Percentiles rank a stretch among this genome's conserved stretches.
These are phyloP conservation scores for Plumapathes pennacea DNA, from an alignment of 92 coral and sea anemone genomes.

Conservation along the genomic window DNA sequence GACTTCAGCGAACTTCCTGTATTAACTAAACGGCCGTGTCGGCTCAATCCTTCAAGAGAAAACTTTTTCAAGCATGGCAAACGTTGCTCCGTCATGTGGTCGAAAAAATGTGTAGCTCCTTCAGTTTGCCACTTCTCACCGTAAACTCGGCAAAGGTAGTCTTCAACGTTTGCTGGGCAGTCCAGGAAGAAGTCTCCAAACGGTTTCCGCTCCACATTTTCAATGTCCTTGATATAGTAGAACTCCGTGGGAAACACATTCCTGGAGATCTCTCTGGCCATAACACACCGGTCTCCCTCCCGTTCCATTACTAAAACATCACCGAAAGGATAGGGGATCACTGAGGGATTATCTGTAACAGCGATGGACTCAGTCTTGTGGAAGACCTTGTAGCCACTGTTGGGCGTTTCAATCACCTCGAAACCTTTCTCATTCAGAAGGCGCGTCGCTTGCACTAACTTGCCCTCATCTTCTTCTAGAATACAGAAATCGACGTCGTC, in stretches of 20 bases:
- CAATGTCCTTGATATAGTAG: slow-evolving; percentile 45
- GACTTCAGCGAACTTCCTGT: too few species aligned
- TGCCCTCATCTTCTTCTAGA: slow-evolving; percentile 47
- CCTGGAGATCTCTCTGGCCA: slow-evolving; percentile 30
- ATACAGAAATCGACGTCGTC: slow-evolving; percentile 68
- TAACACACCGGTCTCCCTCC: slow-evolving; percentile 2
- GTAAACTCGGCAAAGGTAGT: slow-evolving; percentile 46
- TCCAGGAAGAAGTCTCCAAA: slow-evolving; percentile 65
- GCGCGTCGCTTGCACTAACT: slow-evolving; percentile 8
- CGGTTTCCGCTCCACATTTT: slow-evolving; percentile 38
- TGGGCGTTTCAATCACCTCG: slow-evolving; percentile 34
- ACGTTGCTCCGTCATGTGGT: slow-evolving; percentile 27
- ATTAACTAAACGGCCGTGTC: too few species aligned
- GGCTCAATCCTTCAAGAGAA: too few species aligned
- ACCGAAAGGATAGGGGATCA: slow-evolving; percentile 66
- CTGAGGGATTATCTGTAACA: slow-evolving; percentile 9
- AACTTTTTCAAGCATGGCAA: too few species aligned
- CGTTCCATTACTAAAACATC: slow-evolving; percentile 67
- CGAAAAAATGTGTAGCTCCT: slow-evolving; percentile 61
- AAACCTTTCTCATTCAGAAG: slow-evolving; percentile 23
- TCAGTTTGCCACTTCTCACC: slow-evolving; percentile 46
- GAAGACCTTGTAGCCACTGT: slow-evolving; percentile 55
- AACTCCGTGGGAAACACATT: slow-evolving; percentile 58
- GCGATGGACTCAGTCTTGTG: slow-evolving; percentile 44
- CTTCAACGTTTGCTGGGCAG: slow-evolving; percentile 66